Evolutionary conservation across 2,888 invertebrate species (phyloP), one percentile per base, ranked within the genome.

Genomic region (Tetramorium bicarinatum): DNA sequence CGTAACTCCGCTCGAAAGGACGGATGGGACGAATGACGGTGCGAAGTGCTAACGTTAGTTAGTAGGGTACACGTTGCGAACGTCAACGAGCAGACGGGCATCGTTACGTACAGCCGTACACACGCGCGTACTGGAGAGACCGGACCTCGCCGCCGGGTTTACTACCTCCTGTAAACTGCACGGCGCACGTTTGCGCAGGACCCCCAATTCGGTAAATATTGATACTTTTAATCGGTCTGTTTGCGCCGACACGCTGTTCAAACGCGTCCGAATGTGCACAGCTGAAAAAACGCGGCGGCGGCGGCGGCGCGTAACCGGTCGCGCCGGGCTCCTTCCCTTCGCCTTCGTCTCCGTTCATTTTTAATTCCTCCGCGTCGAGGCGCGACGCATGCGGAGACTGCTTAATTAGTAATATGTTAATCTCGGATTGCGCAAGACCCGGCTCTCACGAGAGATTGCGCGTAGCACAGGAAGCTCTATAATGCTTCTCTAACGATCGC

Each of bases 141-240:
- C 69, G 79, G 56, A 47, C 59, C 69, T 61, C 79, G 71, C 15
- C 79, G 69, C 18, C 49, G 59, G 69, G 79, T 64, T 76, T 77
- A 44, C 79, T 77, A 77, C 83, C 77, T 75, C 66, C 82, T 71
- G 82, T 82, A 87, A 89, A 87, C 80, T 84, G 69, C 41, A 77
- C 67, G 80, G 61, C 62, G 71, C 72, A 52, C 86, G 80, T 87
- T 90, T 86, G 86, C 85, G 86, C 84, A 85, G 86, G 88, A 83
- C 86, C 85, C 85, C 86, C 83, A 88, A 89, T 91, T 86, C 85
- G 84, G 84, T 90, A 93, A 94, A 94, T 94, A 94, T 93, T 94
- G 92, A 92, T 92, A 93, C 91, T 93, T 92, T 93, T 93, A 93
- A 94, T 93, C 93, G 91, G 89, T 85, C 87, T 89, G 91, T 92